A percentile compares a stretch with the other conserved stretches of the same genome.
Conservation (phyloP, 2,113 vertebrate genomes). For the Machaerirhynchus nigripectus region DNA sequence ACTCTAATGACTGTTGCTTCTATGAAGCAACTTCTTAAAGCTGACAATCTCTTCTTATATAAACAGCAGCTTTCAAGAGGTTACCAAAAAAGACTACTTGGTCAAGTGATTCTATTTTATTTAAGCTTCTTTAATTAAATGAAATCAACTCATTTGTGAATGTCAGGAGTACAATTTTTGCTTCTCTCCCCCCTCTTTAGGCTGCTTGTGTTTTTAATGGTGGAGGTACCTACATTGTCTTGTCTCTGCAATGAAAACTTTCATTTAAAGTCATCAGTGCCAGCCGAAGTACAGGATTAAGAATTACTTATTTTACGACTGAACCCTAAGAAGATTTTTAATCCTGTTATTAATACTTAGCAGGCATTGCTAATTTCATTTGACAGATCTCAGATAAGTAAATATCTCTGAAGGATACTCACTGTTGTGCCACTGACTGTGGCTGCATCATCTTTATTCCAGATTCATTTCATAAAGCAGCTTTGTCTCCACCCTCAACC, state of each 20-base stretch:
- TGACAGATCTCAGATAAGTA: slow-evolving; percentile 12
- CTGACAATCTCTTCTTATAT: not conserved
- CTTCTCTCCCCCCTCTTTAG: not conserved
- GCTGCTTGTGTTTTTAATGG: not conserved
- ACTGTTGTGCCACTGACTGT: not conserved
- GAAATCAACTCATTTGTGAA: not conserved
- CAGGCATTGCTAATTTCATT: slow-evolving; percentile 8
- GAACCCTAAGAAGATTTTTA: slow-evolving; percentile 17
- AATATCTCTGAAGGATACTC: not conserved
- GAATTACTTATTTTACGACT: not conserved
- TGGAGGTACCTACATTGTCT: not conserved
- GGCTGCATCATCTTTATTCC: not conserved
- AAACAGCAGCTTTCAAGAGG: not conserved
- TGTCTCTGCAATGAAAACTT: not conserved
- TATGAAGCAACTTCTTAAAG: not conserved
- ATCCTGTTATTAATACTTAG: slow-evolving; percentile 23
- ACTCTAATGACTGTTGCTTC: not conserved
- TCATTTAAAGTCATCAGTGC: not conserved
- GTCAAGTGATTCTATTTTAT: not conserved
- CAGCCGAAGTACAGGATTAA: slow-evolving; percentile 1
- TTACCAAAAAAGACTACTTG: not conserved
- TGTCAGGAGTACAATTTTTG: not conserved
- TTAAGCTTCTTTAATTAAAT: not conserved
- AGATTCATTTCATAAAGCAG: not conserved
- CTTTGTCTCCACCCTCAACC: not conserved